phyloP scores from a whole-genome alignment of 2,797 vertebrate genomes.

The Odontamblyopus rebecca region DNA sequence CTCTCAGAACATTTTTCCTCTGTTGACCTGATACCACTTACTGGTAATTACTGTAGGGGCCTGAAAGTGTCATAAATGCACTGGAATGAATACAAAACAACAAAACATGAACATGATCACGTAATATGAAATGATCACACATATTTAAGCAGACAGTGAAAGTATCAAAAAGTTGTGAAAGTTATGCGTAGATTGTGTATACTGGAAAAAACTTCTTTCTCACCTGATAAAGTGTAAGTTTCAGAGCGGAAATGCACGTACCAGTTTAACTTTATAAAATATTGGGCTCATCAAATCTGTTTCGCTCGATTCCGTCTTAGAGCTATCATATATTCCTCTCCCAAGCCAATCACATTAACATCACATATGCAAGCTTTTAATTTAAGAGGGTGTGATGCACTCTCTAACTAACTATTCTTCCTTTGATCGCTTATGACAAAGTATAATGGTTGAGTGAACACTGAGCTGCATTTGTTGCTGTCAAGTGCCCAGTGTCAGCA shows the following conservation, averaged over 20 bases:
- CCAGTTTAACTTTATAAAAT: neutral
- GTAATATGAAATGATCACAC: conserved; percentile 24
- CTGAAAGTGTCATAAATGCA: neutral
- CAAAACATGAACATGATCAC: conserved; percentile 38
- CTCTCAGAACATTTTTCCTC: neutral
- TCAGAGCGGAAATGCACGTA: neutral
- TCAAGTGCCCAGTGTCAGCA: conserved; percentile 29
- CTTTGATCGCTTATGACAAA: conserved; percentile 35
- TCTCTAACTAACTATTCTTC: conserved; percentile 26
- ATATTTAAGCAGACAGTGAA: neutral
- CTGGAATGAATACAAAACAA: conserved; percentile 4
- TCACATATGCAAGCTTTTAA: conserved; percentile 1
- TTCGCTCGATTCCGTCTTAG: conserved; percentile 50
- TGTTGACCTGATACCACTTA: conserved; percentile 1
- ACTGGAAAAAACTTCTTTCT: conserved; percentile 60
- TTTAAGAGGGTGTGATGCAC: conserved; percentile 15
- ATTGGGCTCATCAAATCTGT: neutral
- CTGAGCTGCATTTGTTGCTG: conserved; percentile 34
- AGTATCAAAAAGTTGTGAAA: conserved; percentile 40
- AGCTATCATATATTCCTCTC: conserved; percentile 6
- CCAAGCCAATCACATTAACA: neutral
- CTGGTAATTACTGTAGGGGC: neutral
- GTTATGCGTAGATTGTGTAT: conserved; percentile 55
- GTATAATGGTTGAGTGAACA: conserved; percentile 37
- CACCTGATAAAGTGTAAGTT: conserved; percentile 1